A percentile compares a stretch with the other conserved stretches of the same genome.
phyloP scores from a whole-genome alignment of 53 echinoderm and acorn worm genomes.

The Henricia sp. region DNA sequence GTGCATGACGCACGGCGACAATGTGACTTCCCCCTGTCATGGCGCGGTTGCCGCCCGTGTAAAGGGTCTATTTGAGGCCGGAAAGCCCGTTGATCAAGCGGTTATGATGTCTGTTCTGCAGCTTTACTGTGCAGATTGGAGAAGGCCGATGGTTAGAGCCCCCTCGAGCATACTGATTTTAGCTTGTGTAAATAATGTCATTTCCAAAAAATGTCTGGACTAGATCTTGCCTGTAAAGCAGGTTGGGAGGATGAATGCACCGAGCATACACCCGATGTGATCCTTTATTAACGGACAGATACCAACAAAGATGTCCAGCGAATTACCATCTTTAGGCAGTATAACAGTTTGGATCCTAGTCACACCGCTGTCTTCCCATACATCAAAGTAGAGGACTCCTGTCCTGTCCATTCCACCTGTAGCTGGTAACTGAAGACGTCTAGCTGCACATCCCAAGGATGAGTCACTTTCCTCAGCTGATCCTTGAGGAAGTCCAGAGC shows the following conservation, averaged over 20 bases:
- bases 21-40: too few relatives aligned
- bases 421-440: background rate
- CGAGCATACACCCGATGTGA: background rate
- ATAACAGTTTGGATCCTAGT: slow-evolving; percentile 18
- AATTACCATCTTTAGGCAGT: background rate
- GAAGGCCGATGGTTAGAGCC: too few relatives aligned
- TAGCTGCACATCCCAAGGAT: background rate
- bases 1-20: too few relatives aligned
- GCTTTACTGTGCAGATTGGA: too few relatives aligned
- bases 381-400: slow-evolving; percentile 45
- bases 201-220: too few relatives aligned
- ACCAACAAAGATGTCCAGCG: background rate
- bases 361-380: background rate
- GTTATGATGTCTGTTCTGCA: too few relatives aligned
- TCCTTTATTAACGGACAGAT: background rate
- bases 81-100: too few relatives aligned
- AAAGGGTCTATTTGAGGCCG: too few relatives aligned
- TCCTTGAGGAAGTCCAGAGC: slow-evolving; percentile 20
- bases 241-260: background rate
- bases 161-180: too few relatives aligned
- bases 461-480: background rate
- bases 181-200: too few relatives aligned
- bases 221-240: too few relatives aligned
- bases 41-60: too few relatives aligned
- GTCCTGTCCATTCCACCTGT: slow-evolving; percentile 7